These are phyloP conservation scores for Agapostemon virescens DNA, from an alignment of 2,888 invertebrate species.

Conservation along the genomic window DNA sequence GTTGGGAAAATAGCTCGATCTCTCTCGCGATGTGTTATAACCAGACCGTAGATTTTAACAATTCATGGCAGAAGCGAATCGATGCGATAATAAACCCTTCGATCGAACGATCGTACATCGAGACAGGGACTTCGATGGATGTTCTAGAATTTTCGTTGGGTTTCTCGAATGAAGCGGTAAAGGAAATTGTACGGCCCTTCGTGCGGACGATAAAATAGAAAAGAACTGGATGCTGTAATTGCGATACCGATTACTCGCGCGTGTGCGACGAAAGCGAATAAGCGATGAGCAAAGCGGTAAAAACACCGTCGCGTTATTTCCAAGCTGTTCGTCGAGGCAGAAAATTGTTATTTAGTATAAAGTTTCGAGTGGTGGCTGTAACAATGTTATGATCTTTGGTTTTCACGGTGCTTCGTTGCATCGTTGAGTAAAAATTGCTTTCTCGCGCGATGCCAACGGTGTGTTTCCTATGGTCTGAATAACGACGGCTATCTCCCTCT, in stretches of 20 bases:
- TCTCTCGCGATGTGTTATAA: background rate
- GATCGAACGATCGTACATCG: no score
- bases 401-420: conserved; percentile 1
- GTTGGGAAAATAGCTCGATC: background rate
- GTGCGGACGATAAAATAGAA: background rate
- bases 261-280: background rate
- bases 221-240: background rate
- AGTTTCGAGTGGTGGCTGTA: background rate
- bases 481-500: background rate
- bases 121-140: no score
- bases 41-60: background rate
- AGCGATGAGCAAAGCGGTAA: background rate
- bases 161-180: no score
- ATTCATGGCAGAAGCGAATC: background rate
- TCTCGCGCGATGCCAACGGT: background rate
- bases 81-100: background rate
- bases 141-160: no score
- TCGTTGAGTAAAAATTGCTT: background rate
- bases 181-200: background rate
- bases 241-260: no score
- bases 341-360: background rate
- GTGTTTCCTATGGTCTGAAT: background rate
- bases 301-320: background rate
- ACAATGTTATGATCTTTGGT: background rate
- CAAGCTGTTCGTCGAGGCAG: background rate